These are phyloP conservation scores for Chamaea fasciata DNA, from an alignment of 2,113 vertebrate genomes.

Conservation along the genomic window DNA sequence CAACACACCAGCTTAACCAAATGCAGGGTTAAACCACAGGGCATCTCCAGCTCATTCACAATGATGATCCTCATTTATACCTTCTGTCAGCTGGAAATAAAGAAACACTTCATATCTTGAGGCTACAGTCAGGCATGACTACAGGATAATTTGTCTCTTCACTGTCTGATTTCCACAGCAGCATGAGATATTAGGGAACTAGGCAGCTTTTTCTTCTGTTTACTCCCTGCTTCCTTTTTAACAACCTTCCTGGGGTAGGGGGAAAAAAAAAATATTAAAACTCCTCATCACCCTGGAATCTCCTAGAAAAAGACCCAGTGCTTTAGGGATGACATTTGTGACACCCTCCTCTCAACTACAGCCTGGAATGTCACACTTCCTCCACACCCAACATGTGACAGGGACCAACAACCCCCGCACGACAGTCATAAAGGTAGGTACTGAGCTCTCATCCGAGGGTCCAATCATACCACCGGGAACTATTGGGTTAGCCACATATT, in stretches of 20 bases:
- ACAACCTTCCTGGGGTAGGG: background rate
- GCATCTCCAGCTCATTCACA: background rate
- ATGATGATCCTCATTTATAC: background rate
- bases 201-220: background rate
- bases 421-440: background rate
- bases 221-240: background rate
- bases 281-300: background rate
- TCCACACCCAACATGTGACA: fast-evolving
- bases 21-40: background rate
- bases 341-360: background rate
- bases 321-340: background rate
- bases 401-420: background rate
- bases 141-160: background rate
- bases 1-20: background rate
- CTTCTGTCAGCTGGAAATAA: slow-evolving; percentile 33
- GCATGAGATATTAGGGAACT: background rate
- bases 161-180: background rate
- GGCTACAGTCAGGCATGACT: background rate
- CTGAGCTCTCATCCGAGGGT: background rate
- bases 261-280: background rate
- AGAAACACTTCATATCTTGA: background rate
- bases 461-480: background rate
- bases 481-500: background rate
- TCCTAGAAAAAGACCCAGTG: background rate
- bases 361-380: background rate